Evolutionary conservation across 2,888 invertebrate genomes (phyloP), one percentile per base, ranked within the genome.

Genomic region (Yponomeuta plumbellus): DNA sequence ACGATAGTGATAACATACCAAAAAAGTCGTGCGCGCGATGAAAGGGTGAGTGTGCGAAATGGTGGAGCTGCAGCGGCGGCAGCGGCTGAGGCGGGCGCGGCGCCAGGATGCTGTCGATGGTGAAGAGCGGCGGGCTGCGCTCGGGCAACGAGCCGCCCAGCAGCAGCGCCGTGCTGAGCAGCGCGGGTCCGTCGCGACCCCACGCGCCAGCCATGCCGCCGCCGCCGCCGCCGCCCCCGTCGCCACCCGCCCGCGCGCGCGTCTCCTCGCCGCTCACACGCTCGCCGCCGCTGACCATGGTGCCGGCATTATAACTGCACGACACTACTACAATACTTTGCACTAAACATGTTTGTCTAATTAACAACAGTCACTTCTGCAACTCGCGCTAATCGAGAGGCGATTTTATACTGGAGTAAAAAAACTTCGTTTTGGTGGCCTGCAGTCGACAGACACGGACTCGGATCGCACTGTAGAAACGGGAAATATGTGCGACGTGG

Each of bases 41-140:
- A 75, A 94, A 95, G 22, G 75, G 95, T 88, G 76, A 93, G 92
- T 77, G 94, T 88, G 88, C 83, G 71, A 95, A 88, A 75, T 95
- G 95, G 72, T 89, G 90, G 58, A 89, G 80, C 74, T 87, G 88
- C 70, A 93, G 90, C 69, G 93, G 93, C 58, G 93, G 93, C 68
- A 93, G 86, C 66, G 92, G 91, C 62, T 92, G 92, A 71, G 91
- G 92, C 64, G 94, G 94, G 68, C 94, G 90, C 66, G 96, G 95
- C 64, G 96, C 96, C 81, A 97, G 89, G 75, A 97, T 96, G 86
- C 96, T 96, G 86, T 97, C 97, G 78, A 97, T 97, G 75, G 96
- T 97, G 84, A 97, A 97, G 70, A 96, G 92, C 88, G 76, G 93
- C 73, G 85, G 80, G 86, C 91, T 86, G 75, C 91, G 76, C 88